Conservation (phyloP, 2,888 invertebrate species). For the Lasius platythorax region DNA sequence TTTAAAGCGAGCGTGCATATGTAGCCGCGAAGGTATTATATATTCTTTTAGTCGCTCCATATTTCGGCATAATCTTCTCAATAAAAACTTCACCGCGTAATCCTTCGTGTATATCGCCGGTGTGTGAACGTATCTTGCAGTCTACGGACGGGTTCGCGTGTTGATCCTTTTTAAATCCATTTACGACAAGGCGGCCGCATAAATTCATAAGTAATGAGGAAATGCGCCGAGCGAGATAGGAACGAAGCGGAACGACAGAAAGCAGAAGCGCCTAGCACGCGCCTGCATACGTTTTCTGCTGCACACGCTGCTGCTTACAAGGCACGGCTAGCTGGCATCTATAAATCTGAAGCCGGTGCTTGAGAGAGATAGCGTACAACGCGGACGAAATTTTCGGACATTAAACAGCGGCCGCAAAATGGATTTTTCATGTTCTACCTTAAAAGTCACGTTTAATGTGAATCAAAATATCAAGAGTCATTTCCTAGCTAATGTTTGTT, state of each 20-base stretch:
- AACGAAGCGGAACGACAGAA: constrained; percentile 44
- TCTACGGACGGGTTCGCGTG: constrained; percentile 28
- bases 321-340: constrained; percentile 26
- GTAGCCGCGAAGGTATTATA: constrained; percentile 58
- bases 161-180: constrained; percentile 60
- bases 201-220: constrained; percentile 69
- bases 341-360: constrained; percentile 43
- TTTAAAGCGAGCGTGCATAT: constrained; percentile 28
- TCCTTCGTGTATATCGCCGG: constrained; percentile 43
- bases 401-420: constrained; percentile 39
- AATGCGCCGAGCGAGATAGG: constrained; percentile 20
- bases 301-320: constrained; percentile 46
- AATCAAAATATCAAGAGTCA: constrained; percentile 9
- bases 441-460: neutral
- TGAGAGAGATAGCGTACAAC: constrained; percentile 34
- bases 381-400: constrained; percentile 41
- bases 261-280: constrained; percentile 45
- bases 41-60: constrained; percentile 60
- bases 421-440: constrained; percentile 40
- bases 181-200: constrained; percentile 54
- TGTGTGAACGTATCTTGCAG: constrained; percentile 59
- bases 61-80: constrained; percentile 60
- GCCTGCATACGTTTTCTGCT: constrained; percentile 41
- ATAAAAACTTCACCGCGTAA: constrained; percentile 67
- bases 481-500: neutral